Evolutionary conservation across 2,113 vertebrate genomes (phyloP), one percentile per base, ranked within the genome.

Genomic region (Castor canadensis): DNA sequence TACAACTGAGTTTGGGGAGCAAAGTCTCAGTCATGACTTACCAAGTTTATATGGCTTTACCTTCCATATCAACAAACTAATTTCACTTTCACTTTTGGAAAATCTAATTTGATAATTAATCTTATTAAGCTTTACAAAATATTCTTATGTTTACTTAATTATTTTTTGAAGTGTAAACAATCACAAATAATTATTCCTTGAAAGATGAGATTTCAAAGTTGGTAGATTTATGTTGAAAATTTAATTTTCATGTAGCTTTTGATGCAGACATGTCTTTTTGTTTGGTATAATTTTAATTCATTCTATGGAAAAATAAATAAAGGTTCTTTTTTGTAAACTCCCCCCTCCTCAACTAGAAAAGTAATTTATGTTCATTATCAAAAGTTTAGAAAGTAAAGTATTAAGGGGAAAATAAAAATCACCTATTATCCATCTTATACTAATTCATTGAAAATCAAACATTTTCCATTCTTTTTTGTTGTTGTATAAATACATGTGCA

Each of bases 381-480:
- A 38, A 83, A 69, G 38, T 82, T 95, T 80, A 92, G 84, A 90
- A 95, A 87, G 52, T 64, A 72, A 58, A 67, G 9, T 1, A 32
- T 83, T 81, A 85, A 87, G 12, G n/a, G n/a, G 89, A 64, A 89
- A 85, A 56, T 77, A 95, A 85, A 95, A 91, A 69, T 87, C 66
- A 84, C 2, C 15, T 20, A 4, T 80, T 58, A 22, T 66, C 9
- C 32, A 62, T 73, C 83, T 43, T 64, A 35, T 13, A 79, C 5
- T 52, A 77, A 77, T 47, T 19, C 16, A 7, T 84, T 77, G 83
- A 58, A 96, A 95, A 89, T 6, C 28, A 96, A 10, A 11, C 8
- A 32, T 67, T 85, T 95, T 93, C 30, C 92, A 24, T 93, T 89
- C n/a, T n/a, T n/a, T n/a, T n/a, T n/a, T n/a, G n/a, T n/a, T n/a